phyloP scores from a whole-genome alignment of 2,113 vertebrate species.

The Gnathonemus echidnorhynchus region DNA sequence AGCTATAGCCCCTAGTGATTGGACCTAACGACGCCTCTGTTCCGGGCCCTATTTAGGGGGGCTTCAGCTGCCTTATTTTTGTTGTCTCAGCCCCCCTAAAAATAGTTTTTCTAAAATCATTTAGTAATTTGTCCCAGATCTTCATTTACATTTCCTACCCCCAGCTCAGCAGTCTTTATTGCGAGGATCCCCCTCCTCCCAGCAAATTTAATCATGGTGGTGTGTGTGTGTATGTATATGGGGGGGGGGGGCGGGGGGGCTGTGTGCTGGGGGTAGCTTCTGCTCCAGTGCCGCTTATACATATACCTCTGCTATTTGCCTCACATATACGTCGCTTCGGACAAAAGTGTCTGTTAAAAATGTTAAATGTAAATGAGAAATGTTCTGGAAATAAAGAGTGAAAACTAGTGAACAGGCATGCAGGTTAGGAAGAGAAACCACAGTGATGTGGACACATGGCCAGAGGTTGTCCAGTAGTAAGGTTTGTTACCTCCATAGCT shows the following conservation, averaged over 20 bases:
- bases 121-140: too few species aligned
- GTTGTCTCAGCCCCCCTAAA: too few species aligned
- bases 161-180: neutral
- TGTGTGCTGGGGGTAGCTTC: neutral
- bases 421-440: neutral
- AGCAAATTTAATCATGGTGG: neutral
- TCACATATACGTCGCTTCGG: neutral
- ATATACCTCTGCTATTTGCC: neutral
- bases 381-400: neutral
- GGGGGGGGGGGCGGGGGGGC: neutral
- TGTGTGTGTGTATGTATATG: too few species aligned
- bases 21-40: too few species aligned
- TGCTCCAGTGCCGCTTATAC: neutral
- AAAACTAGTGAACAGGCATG: neutral
- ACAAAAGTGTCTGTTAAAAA: neutral
- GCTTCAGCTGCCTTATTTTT: too few species aligned
- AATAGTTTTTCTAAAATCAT: too few species aligned
- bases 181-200: neutral
- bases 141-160: neutral
- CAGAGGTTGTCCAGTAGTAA: conserved; percentile 2
- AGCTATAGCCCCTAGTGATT: too few species aligned
- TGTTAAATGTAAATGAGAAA: neutral
- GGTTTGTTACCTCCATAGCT: conserved; percentile 55
- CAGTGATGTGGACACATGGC: neutral
- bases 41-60: too few species aligned